A percentile compares a stretch with the other conserved stretches of the same genome.
Evolutionary conservation across 2,888 invertebrate genomes (phyloP).

Genomic region (Mayetiola destructor): DNA sequence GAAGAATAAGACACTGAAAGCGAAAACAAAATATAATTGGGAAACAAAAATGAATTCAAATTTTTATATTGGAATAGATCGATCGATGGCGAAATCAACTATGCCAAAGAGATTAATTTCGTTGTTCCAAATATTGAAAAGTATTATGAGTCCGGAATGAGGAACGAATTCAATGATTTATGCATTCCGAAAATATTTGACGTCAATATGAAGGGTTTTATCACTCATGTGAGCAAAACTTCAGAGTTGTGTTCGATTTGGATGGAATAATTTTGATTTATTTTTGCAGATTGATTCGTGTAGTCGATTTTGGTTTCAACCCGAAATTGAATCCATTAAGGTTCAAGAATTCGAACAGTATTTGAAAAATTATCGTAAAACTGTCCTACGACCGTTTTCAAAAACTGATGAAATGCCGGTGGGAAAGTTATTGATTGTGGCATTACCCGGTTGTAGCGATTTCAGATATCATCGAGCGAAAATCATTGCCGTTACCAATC

Average conservation of each 20-base stretch:
- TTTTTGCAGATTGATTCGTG: not conserved
- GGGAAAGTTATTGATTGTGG: not conserved
- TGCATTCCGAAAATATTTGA: not conserved
- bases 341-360: not conserved
- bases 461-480: not conserved
- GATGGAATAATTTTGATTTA: not conserved
- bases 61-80: too few species aligned
- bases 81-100: not conserved
- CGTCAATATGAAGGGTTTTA: not conserved
- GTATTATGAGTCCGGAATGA: not conserved
- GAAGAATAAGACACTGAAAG: too few species aligned
- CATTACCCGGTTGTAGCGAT: not conserved
- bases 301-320: conserved; percentile 32
- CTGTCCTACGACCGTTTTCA: not conserved
- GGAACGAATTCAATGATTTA: not conserved
- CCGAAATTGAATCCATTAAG: conserved; percentile 17
- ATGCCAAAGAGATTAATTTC: not conserved
- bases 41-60: too few species aligned
- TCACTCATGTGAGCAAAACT: not conserved
- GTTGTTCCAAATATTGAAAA: too few species aligned
- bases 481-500: not conserved
- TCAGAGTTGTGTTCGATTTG: not conserved
- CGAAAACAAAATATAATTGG: too few species aligned
- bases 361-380: not conserved
- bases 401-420: not conserved